phyloP scores from a whole-genome alignment of 92 coral and sea anemone species.

The Bergia sp. region DNA sequence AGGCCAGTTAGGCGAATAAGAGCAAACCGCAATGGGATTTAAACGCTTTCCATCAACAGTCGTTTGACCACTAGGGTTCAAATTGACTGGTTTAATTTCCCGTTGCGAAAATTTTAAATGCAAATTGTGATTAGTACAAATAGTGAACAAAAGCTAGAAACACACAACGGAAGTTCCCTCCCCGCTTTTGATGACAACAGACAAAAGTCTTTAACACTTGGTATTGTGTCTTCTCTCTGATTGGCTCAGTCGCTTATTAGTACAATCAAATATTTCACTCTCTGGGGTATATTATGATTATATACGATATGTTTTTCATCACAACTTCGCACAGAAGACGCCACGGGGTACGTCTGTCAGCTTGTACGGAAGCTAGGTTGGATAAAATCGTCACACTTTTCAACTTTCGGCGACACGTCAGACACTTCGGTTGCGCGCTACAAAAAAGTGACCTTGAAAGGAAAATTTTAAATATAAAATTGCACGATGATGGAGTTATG shows the following conservation, averaged over 20 bases:
- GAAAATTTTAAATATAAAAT: background rate
- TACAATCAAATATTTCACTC: constrained; percentile 79
- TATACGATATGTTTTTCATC: constrained; percentile 58
- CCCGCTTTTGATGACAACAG: constrained; percentile 89
- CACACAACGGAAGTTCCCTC: constrained; percentile 94
- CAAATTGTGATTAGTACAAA: constrained; percentile 85
- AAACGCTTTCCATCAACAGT: constrained; percentile 33
- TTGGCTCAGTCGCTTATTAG: constrained; percentile 75
- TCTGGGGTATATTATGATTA: constrained; percentile 66
- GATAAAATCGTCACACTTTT: constrained; percentile 24
- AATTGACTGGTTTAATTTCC: constrained; percentile 74
- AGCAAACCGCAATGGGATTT: constrained; percentile 35
- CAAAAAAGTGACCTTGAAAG: background rate
- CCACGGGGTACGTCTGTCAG: constrained; percentile 44
- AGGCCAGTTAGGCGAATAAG: background rate
- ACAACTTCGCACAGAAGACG: constrained; percentile 27
- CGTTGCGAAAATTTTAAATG: constrained; percentile 89
- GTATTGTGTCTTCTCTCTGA: constrained; percentile 58
- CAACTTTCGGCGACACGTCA: background rate
- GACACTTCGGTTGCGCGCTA: background rate
- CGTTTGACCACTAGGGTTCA: constrained; percentile 45
- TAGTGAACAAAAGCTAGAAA: constrained; percentile 83
- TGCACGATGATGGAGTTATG: background rate
- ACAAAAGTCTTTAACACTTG: constrained; percentile 72
- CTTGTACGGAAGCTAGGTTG: constrained; percentile 5